Evolutionary conservation across 2,888 invertebrate genomes (phyloP).

Genomic region (Drosophila histrio): DNA sequence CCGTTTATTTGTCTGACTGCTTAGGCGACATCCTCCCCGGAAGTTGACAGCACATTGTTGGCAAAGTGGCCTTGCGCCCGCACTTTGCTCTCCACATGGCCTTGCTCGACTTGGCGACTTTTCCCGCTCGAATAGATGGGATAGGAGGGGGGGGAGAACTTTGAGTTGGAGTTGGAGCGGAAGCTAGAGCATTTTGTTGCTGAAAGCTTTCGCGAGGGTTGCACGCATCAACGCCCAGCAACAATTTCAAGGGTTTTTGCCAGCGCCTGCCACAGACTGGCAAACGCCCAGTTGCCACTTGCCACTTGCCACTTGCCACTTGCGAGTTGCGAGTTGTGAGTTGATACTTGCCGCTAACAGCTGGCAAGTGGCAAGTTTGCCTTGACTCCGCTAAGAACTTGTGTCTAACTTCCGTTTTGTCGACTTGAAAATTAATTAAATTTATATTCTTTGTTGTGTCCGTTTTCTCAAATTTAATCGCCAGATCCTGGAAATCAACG

Average conservation of each 20-base stretch:
- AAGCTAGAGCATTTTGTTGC: constrained; percentile 78
- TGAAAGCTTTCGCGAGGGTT: constrained; percentile 81
- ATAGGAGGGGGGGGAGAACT: neutral
- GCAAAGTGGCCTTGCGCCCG: constrained; percentile 71
- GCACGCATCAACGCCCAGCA: constrained; percentile 83
- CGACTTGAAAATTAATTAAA: constrained; percentile 66
- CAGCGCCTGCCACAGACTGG: constrained; percentile 43
- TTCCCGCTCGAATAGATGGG: neutral
- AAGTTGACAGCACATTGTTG: constrained; percentile 81
- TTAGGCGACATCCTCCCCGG: constrained; percentile 78
- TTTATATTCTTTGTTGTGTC: constrained; percentile 54
- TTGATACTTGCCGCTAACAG: constrained; percentile 14
- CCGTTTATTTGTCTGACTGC: constrained; percentile 73
- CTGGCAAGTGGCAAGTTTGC: constrained; percentile 56
- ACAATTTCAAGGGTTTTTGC: constrained; percentile 79
- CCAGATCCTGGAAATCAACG: constrained; percentile 82
- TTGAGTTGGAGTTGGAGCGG: constrained; percentile 39
- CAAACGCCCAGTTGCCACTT: constrained; percentile 49
- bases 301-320: constrained; percentile 29
- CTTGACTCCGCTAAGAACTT: constrained; percentile 64
- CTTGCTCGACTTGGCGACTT: constrained; percentile 74
- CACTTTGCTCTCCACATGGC: constrained; percentile 38
- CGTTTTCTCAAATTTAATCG: constrained; percentile 44
- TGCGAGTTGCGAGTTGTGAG: too few relatives aligned
- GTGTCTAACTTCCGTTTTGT: constrained; percentile 69